A percentile compares a stretch with the other conserved stretches of the same genome.
These are phyloP conservation scores for Mythimna pallens DNA, from an alignment of 2,888 invertebrate species.

Conservation along the genomic window DNA sequence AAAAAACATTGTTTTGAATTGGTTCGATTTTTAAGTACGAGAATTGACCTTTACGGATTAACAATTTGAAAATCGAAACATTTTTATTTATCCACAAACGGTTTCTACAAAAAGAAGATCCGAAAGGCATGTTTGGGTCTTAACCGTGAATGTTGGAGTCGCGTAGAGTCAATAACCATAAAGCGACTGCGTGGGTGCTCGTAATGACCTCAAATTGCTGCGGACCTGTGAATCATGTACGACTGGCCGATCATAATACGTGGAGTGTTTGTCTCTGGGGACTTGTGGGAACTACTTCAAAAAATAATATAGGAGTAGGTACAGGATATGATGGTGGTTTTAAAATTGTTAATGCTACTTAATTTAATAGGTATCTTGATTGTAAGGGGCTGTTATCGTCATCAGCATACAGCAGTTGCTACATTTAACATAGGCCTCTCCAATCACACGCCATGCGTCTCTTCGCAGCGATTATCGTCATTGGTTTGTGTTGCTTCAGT, in stretches of 20 bases:
- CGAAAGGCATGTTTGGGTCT: slow-evolving; percentile 6
- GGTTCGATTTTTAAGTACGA: too few relatives aligned
- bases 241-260: slow-evolving; percentile 19
- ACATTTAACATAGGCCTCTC: neutral
- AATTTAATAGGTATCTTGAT: too few relatives aligned
- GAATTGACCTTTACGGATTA: neutral
- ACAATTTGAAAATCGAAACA: neutral
- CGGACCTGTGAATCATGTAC: slow-evolving; percentile 55
- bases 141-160: slow-evolving; percentile 21
- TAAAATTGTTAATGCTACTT: too few relatives aligned
- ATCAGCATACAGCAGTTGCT: neutral
- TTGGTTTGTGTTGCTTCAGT: too few relatives aligned
- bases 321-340: too few relatives aligned
- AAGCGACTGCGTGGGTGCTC: slow-evolving; percentile 53
- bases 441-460: neutral
- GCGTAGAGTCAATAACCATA: slow-evolving; percentile 57
- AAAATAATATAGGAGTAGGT: too few relatives aligned
- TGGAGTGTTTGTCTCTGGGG: slow-evolving; percentile 14
- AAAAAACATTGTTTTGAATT: too few relatives aligned
- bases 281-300: too few relatives aligned
- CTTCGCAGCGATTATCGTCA: too few relatives aligned
- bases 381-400: too few relatives aligned
- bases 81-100: neutral
- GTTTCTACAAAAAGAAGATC: neutral
- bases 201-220: slow-evolving; percentile 49